phyloP scores from a whole-genome alignment of 2,113 vertebrate genomes.

The Melozone crissalis region DNA sequence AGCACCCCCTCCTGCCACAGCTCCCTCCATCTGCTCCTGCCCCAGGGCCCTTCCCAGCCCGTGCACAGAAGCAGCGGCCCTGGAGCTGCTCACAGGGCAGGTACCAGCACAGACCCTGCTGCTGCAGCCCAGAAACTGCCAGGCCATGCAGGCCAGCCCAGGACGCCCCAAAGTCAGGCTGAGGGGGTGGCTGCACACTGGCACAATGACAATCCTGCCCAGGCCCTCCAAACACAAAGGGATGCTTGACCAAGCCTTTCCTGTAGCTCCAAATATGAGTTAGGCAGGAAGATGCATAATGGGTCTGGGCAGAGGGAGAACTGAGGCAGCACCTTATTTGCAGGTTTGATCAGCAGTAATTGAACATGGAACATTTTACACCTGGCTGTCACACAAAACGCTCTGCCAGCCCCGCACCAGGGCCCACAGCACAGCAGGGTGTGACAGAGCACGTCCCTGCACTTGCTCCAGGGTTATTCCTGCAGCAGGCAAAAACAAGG shows the following conservation, averaged over 20 bases:
- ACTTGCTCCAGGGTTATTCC: not conserved
- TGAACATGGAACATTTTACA: not conserved
- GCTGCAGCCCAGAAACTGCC: not conserved
- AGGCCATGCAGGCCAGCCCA: not conserved
- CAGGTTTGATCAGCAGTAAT: not conserved
- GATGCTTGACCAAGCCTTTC: not conserved
- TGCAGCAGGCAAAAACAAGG: not conserved
- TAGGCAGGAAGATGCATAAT: not conserved
- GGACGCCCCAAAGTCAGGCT: not conserved
- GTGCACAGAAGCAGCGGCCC: not conserved
- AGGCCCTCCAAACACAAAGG: not conserved
- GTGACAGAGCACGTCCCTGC: accelerated
- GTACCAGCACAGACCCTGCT: not conserved
- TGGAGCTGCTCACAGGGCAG: not conserved
- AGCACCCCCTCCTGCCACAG: not conserved
- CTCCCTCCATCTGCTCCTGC: not conserved
- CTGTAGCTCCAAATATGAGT: not conserved
- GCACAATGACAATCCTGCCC: not conserved
- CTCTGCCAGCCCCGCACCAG: not conserved
- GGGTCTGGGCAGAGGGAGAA: not conserved
- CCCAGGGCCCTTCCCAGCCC: accelerated
- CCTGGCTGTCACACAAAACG: not conserved
- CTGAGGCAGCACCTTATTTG: not conserved
- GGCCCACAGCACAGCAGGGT: not conserved
- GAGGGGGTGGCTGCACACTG: accelerated